phyloP scores from a whole-genome alignment of 2,888 invertebrate genomes.

The Euphydryas editha region DNA sequence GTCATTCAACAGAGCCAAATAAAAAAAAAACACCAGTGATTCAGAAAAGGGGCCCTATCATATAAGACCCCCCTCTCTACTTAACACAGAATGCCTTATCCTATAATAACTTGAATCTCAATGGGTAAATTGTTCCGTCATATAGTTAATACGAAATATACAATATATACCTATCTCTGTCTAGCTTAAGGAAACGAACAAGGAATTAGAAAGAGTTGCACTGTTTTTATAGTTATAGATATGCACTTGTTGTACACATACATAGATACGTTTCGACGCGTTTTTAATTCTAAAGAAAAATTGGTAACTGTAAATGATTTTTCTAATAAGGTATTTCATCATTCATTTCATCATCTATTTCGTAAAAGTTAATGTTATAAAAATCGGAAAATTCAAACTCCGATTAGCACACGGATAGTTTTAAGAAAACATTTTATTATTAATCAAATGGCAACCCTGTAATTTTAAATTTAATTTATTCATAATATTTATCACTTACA shows the following conservation, averaged over 20 bases:
- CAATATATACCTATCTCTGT: constrained; percentile 31
- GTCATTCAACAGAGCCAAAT: not conserved
- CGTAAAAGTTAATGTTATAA: too few species aligned
- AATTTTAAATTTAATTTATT: too few species aligned
- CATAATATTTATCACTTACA: too few species aligned
- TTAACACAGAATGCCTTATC: constrained; percentile 5
- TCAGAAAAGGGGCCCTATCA: not conserved
- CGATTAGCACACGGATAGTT: too few species aligned
- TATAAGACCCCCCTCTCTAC: not conserved
- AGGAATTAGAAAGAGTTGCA: constrained; percentile 42
- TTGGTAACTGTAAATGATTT: not conserved
- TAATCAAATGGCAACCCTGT: too few species aligned
- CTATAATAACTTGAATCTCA: not conserved
- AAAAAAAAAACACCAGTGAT: not conserved
- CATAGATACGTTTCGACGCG: constrained; percentile 11
- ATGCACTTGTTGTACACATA: constrained; percentile 34
- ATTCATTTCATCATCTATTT: too few species aligned
- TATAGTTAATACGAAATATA: constrained; percentile 14
- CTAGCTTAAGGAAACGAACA: constrained; percentile 34
- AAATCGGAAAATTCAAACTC: too few species aligned
- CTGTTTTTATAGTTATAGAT: constrained; percentile 43
- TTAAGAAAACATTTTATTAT: too few species aligned
- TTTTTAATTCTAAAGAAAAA: not conserved
- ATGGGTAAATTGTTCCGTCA: constrained; percentile 24
- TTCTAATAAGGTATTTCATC: too few species aligned